A percentile compares a stretch with the other conserved stretches of the same genome.
Conservation (phyloP, 2,113 vertebrate genomes). For the Machaerirhynchus nigripectus region DNA sequence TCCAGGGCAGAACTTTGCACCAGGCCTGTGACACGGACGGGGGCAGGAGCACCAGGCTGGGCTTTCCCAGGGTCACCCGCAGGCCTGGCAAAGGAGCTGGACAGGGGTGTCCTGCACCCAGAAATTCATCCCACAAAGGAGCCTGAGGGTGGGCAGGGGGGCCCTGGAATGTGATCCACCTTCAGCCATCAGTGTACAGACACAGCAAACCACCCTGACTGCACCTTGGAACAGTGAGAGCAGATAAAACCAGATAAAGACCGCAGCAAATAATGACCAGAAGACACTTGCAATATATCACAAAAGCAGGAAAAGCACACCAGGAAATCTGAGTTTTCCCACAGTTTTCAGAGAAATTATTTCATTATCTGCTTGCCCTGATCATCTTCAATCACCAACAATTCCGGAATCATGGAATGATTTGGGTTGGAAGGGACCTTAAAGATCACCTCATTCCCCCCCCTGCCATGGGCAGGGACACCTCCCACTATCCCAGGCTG, state of each 20-base stretch:
- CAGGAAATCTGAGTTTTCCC: neutral
- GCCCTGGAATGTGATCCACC: fast-evolving
- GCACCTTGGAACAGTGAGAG: neutral
- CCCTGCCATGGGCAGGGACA: neutral
- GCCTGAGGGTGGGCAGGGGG: neutral
- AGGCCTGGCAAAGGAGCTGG: neutral
- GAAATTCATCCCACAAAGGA: neutral
- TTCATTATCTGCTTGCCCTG: neutral
- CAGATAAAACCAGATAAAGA: neutral
- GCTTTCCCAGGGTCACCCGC: neutral
- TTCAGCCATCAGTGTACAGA: fast-evolving
- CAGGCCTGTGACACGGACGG: fast-evolving
- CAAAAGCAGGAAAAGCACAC: neutral
- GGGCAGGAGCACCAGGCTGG: neutral
- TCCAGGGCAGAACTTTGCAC: neutral
- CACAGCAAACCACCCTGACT: neutral
- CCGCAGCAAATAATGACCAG: neutral
- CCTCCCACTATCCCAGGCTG: neutral
- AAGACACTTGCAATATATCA: neutral
- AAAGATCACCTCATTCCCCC: fast-evolving
- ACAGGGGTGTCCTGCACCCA: neutral
- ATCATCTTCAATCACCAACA: neutral
- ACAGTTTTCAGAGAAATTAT: neutral
- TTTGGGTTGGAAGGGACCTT: neutral
- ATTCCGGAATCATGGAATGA: neutral